These are phyloP conservation scores for Isurus oxyrinchus DNA, from an alignment of 2,113 vertebrate genomes.

Conservation along the genomic window DNA sequence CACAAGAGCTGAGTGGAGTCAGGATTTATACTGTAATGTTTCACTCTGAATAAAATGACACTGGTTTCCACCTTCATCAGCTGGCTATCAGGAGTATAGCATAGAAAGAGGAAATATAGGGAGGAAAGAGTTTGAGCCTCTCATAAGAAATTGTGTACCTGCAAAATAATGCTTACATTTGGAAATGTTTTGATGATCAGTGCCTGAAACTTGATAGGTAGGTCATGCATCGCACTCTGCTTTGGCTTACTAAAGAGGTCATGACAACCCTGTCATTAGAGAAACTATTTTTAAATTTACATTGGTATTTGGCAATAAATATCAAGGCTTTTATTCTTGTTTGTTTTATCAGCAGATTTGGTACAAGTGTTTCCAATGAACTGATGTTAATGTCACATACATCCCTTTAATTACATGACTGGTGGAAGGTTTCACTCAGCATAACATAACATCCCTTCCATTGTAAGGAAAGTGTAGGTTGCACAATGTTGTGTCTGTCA, in stretches of 20 bases:
- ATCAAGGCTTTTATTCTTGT: neutral
- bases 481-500: neutral
- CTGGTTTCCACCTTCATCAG: too few species aligned
- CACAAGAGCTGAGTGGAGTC: too few species aligned
- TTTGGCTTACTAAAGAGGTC: slow-evolving; percentile 7
- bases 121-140: neutral
- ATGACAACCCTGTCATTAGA: slow-evolving; percentile 8
- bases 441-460: neutral
- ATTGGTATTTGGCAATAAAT: slow-evolving; percentile 16
- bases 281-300: neutral
- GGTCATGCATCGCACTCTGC: neutral
- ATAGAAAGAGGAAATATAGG: neutral
- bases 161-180: neutral
- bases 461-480: neutral
- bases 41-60: too few species aligned
- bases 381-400: neutral
- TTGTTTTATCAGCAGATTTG: neutral
- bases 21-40: too few species aligned
- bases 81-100: neutral
- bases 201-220: neutral
- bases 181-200: neutral
- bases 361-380: neutral
- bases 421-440: neutral
- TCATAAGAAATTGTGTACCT: neutral
- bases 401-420: neutral